Evolutionary conservation across 2,113 vertebrate species (phyloP).

Genomic region (Xerus inauris): DNA sequence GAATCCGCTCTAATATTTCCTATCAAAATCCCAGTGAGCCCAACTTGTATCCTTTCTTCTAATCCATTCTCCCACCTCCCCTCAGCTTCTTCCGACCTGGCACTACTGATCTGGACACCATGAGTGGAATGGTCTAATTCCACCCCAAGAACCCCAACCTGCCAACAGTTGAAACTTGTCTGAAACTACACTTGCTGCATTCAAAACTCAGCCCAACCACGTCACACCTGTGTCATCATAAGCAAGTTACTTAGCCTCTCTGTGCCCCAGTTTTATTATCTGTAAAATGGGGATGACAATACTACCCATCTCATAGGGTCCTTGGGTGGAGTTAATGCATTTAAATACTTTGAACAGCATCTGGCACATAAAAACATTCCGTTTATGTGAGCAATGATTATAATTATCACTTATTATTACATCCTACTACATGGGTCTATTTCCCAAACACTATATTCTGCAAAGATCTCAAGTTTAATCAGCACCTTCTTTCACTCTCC

Average conservation of each 20-base stretch:
- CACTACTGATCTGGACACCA: neutral
- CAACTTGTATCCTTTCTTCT: neutral
- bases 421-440: neutral
- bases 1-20: neutral
- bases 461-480: neutral
- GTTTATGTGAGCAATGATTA: neutral
- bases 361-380: neutral
- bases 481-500: too few species aligned
- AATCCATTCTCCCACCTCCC: neutral
- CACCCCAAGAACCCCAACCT: neutral
- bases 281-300: neutral
- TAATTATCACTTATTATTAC: neutral
- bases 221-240: too few species aligned
- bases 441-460: neutral
- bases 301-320: neutral
- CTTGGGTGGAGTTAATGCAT: neutral
- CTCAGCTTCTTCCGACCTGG: neutral
- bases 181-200: too few species aligned
- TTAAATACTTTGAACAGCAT: neutral
- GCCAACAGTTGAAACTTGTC: neutral
- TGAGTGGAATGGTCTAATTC: accelerated
- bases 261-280: neutral
- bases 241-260: neutral
- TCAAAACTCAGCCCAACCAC: neutral
- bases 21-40: neutral